Base-by-base conservation (phyloP, 2,113 vertebrate genomes). In the Archocentrus centrarchus region DNA sequence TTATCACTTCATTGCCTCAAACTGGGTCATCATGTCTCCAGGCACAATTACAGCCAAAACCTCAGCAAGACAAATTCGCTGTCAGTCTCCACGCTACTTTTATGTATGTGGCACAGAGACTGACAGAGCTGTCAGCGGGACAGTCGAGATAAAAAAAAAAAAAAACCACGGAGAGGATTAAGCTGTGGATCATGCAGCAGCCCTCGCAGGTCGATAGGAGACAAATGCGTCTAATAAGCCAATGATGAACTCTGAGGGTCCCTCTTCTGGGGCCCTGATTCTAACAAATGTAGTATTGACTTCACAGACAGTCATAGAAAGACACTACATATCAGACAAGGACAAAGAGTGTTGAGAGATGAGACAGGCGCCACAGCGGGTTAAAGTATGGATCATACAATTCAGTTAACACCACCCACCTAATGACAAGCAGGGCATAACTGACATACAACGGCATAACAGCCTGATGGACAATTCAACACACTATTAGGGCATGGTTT, bases 221-320 rank as follows among this genome's bases (percentile, higher is more conserved):
- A 94, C 92, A 95, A 95, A 94, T 78, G 87, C 85, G 82, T 88
- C 92, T 94, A 95, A 95, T 92, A 92, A 93, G 90, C 90, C 92
- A 14, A 86, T 91, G 90, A 94, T 92, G 73, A 92, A 93, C 87
- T 83, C 85, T n/a, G 80, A 86, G 87, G 68, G 79, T 94, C 89
- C 83, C 90, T 86, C 84, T 93, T 83, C 90, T 75, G 85, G 75
- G 85, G 50, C 76, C 79, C 63, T 22, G 80, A 66, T 84, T 58
- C 83, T 68, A 85, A 91, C 90, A 86, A 95, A 93, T 89, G 81
- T 75, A 70, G 89, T 94, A 95, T 94, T 91, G 94, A 95, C 94
- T 92, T 81, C 83, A 76, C 77, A 73, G 79, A 35, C 61, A 47
- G 79, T 88, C 89, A 83, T 11, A 91, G 80, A 83, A 90, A 89